Evolutionary conservation across 2,113 vertebrate species (phyloP), one percentile per base, ranked within the genome.

Genomic region (Ifrita kowaldi): DNA sequence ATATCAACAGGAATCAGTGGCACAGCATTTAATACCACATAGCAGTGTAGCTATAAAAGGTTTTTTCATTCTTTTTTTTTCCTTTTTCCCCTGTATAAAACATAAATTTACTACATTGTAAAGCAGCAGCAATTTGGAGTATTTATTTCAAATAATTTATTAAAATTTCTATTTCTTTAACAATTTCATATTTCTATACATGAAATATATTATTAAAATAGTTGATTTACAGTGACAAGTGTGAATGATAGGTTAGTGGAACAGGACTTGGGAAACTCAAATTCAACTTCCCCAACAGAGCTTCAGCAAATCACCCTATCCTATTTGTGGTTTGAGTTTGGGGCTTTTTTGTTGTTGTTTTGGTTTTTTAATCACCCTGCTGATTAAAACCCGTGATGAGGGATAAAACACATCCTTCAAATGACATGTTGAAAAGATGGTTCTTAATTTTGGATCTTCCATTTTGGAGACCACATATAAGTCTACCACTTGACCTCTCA

Each of bases 1-100:
- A 44, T 60, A 47, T 79, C 50, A 26, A 5, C 0, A 0, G 35
- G 42, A 70, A 37, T 24, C 0, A 3, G 9, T 80, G 26, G 52
- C 39, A 62, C 18, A 16, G 39, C 50, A 37, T 57, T 94, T 74
- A 83, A 55, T 37, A 56, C 28, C 35, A 53, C 22, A 2, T 12
- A 46, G 21, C 42, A 79, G 8, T 35, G 13, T 21, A 53, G n/a
- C 52, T 86, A 46, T 56, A 62, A 75, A 86, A 89, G 27, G 9
- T 21, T 80, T 53, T 53, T 77, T 33, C 3, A 11, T 49, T 65
- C 2, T 6, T 13, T 14, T 42, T 32, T 49, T 30, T 16, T 3
- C 14, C 1, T 49, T 14, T 11, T 33, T 52, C 28, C 6, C 8
- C 5, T 2, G 10, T 64, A 27, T 30, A 30, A 77, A 82, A 19